Evolutionary conservation across 2,888 invertebrate species (phyloP).

Genomic region (Eulithis prunata): DNA sequence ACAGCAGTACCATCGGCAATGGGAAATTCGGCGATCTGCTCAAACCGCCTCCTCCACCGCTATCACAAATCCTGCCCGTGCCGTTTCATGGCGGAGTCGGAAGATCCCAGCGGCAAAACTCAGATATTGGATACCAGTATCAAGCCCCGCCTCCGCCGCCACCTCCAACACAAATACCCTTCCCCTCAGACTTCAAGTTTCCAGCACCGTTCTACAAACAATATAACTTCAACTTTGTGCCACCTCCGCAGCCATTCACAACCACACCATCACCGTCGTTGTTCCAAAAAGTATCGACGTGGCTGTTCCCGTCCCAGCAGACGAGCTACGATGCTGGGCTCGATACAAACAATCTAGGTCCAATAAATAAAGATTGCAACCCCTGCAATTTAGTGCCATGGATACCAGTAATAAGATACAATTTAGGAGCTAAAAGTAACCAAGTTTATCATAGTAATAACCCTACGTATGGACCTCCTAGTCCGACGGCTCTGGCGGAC

Average conservation of each 20-base stretch:
- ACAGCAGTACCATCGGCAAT: slow-evolving; percentile 56
- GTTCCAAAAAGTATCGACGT: slow-evolving; percentile 84
- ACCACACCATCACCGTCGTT: slow-evolving; percentile 79
- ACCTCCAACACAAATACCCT: slow-evolving; percentile 44
- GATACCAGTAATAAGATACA: slow-evolving; percentile 88
- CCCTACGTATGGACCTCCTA: slow-evolving; percentile 75
- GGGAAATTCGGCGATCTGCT: slow-evolving; percentile 69
- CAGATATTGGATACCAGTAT: slow-evolving; percentile 66
- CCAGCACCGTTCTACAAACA: slow-evolving; percentile 79
- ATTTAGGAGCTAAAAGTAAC: slow-evolving; percentile 68
- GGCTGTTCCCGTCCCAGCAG: slow-evolving; percentile 85
- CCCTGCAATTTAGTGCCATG: slow-evolving; percentile 92
- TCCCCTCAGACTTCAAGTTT: slow-evolving; percentile 67
- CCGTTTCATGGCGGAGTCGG: slow-evolving; percentile 70
- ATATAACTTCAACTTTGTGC: slow-evolving; percentile 77
- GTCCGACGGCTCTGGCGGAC: slow-evolving; percentile 65
- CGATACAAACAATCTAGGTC: slow-evolving; percentile 56
- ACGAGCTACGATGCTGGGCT: slow-evolving; percentile 55
- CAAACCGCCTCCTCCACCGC: slow-evolving; percentile 76
- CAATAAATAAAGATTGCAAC: slow-evolving; percentile 86
- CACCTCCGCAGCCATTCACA: slow-evolving; percentile 73
- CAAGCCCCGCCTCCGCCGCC: slow-evolving; percentile 61
- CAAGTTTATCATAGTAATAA: slow-evolving; percentile 54
- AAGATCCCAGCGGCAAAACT: slow-evolving; percentile 66
- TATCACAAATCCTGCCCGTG: slow-evolving; percentile 65